Evolutionary conservation across 2,797 vertebrate species (phyloP), one percentile per base, ranked within the genome.

Genomic region (Danio jaintianensis): DNA sequence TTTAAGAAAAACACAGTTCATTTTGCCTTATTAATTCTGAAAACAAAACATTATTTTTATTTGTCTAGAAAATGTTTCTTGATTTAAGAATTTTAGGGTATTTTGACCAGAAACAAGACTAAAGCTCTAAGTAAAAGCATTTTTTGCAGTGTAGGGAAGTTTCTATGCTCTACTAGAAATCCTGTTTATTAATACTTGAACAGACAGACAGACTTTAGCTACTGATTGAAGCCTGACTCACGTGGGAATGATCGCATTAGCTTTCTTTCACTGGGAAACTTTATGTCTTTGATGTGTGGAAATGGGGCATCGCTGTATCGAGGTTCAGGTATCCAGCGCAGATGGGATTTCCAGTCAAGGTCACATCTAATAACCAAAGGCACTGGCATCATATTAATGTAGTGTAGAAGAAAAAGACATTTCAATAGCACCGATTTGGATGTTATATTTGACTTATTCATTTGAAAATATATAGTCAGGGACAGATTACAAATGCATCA

Each of bases 341-440:
- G 70, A 18, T 72, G 47, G 15, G 83, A 88, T 45, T 78, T 83
- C 86, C 85, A 88, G 81, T 85, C 87, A 72, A 83, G 81, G 69
- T 63, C 83, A 79, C 83, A 83, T 69, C 86, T 88, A 29, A 48
- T 12, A 68, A 79, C n/a, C 42, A 78, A 18, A 22, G n/a, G 13
- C 11, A 72, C 18, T 15, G 43, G 20, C n/a, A 58, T 40, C 22
- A 62, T n/a, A 48, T 71, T 43, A 43, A n/a, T 69, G 15, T n/a
- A 38, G 7, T 29, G 1, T 7, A 22, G 7, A 29, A 15, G 13
- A 29, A 48, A 69, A 40, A 52, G n/a, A 15, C 3, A 29, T 29
- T 16, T 6, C 8, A 9, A 68, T 16, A 52, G 20, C 1, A 48
- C 3, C 50, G 1, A 20, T 8, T 7, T 11, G 43, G 15, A 76